These are phyloP conservation scores for Gorilla gorilla DNA, from an alignment of 2,113 vertebrate species.

Conservation along the genomic window DNA sequence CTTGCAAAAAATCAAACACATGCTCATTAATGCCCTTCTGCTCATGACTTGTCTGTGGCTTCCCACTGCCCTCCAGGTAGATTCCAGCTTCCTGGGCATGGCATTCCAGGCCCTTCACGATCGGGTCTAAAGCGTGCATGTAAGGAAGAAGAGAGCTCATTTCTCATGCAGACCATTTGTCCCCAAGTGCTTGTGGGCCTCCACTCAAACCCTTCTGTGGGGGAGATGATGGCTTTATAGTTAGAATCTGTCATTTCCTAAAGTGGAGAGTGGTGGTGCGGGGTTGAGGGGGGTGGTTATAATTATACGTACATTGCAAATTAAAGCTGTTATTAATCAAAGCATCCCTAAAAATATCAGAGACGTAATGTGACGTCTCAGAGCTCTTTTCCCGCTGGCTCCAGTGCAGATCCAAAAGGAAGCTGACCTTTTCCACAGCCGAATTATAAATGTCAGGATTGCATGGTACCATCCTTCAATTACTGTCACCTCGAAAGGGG, in stretches of 20 bases:
- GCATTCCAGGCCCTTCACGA: neutral
- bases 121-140: neutral
- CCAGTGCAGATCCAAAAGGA: slow-evolving; percentile 63
- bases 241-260: slow-evolving; percentile 7
- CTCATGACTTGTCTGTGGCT: neutral
- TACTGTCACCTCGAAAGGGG: slow-evolving; percentile 77
- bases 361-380: slow-evolving; percentile 74
- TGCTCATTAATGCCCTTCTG: neutral
- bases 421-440: slow-evolving; percentile 77
- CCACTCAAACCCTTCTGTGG: neutral
- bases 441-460: slow-evolving; percentile 81
- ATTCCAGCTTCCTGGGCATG: neutral
- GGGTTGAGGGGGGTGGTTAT: neutral
- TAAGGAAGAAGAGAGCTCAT: neutral
- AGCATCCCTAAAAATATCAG: slow-evolving; percentile 53
- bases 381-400: slow-evolving; percentile 51
- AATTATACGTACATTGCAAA: slow-evolving; percentile 58
- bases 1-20: neutral
- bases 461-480: slow-evolving; percentile 72
- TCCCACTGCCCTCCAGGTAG: neutral
- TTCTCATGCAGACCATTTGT: neutral
- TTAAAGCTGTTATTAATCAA: slow-evolving; percentile 74
- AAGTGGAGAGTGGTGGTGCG: neutral
- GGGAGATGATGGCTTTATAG: neutral
- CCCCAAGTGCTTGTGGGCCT: neutral